phyloP scores from a whole-genome alignment of 2,888 invertebrate species.

The Drosophila fulvimacula region DNA sequence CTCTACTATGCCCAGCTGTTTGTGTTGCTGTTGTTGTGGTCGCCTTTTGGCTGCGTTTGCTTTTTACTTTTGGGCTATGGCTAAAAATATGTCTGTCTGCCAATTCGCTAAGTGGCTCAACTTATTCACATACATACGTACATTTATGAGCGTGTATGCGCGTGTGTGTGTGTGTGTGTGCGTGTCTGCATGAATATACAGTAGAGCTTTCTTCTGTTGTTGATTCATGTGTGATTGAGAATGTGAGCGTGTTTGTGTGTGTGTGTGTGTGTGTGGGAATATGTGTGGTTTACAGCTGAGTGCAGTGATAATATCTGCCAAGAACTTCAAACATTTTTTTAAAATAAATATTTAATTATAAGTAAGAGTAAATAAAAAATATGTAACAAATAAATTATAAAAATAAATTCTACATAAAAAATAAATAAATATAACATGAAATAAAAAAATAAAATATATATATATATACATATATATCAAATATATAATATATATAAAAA shows the following conservation, averaged over 20 bases:
- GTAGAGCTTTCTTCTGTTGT: conserved; percentile 20
- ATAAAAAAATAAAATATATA: no score
- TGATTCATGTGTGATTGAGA: background rate
- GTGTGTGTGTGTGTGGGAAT: background rate
- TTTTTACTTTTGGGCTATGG: conserved; percentile 63
- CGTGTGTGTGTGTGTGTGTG: background rate
- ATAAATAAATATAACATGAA: no score
- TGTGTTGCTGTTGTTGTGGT: conserved; percentile 29
- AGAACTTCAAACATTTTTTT: background rate
- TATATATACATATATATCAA: no score
- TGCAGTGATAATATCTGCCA: conserved; percentile 12
- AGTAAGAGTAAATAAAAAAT: background rate
- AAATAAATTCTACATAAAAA: background rate
- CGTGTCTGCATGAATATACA: conserved; percentile 15
- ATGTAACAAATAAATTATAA: background rate
- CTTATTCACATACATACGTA: conserved; percentile 27
- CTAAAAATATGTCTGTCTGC: conserved; percentile 78
- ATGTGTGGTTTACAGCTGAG: conserved; percentile 1
- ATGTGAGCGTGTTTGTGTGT: no score
- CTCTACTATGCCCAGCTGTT: conserved; percentile 22
- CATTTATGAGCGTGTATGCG: conserved; percentile 1
- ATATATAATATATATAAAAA: background rate
- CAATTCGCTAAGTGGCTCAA: conserved; percentile 75
- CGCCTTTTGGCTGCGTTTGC: conserved; percentile 49
- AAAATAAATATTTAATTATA: background rate